phyloP scores from a whole-genome alignment of 2,113 vertebrate species.

The Sceloporus tristichus region DNA sequence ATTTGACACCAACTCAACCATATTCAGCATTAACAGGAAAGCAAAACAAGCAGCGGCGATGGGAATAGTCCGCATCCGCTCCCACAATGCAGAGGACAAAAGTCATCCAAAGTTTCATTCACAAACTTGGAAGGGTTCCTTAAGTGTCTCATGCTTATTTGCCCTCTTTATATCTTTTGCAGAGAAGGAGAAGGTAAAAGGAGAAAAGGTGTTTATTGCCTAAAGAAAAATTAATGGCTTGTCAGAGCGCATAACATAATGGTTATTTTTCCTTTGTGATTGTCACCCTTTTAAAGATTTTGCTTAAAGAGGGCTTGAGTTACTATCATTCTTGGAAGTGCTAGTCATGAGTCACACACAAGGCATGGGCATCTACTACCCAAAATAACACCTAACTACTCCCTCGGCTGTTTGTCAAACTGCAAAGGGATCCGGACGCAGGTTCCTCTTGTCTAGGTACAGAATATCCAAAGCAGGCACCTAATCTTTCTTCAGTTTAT shows the following conservation, averaged over 20 bases:
- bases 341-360: background rate
- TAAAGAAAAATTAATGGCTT: constrained; percentile 3
- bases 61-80: background rate
- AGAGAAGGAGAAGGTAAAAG: background rate
- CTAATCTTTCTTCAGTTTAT: too few species aligned
- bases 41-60: background rate
- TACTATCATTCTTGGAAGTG: constrained; percentile 1
- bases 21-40: background rate
- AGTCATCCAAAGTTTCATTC: background rate
- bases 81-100: constrained; percentile 3
- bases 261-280: background rate
- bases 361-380: background rate
- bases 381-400: background rate
- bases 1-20: too few species aligned
- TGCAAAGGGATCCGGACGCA: background rate
- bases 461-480: too few species aligned
- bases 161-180: background rate
- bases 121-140: background rate
- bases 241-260: background rate
- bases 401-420: background rate
- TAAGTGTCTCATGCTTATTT: background rate
- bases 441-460: background rate
- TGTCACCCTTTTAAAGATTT: background rate
- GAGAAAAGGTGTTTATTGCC: background rate
- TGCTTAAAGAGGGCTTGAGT: background rate